These are phyloP conservation scores for Lepilemur ruficaudatus DNA, from an alignment of 2,797 vertebrate genomes.

Conservation along the genomic window DNA sequence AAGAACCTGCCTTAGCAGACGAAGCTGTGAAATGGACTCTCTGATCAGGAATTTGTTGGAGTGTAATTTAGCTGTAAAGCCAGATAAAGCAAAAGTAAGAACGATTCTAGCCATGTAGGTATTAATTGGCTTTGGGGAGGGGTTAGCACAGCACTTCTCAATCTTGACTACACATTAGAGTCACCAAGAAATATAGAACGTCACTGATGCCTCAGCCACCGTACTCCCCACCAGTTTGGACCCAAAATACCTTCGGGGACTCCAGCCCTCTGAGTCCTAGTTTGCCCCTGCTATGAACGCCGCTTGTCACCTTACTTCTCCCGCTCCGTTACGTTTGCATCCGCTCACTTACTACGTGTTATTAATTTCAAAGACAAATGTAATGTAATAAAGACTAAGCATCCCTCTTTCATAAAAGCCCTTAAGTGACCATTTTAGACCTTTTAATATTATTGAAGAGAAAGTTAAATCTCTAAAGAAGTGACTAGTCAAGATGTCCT, in stretches of 20 bases:
- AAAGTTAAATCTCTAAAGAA: slow-evolving; percentile 14
- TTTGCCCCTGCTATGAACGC: rapidly evolving
- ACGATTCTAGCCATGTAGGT: neutral
- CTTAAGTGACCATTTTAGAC: neutral
- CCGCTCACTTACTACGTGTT: neutral
- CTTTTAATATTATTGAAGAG: neutral
- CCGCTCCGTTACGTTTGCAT: neutral
- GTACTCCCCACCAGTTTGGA: too few relatives aligned
- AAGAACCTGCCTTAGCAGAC: neutral
- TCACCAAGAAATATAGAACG: neutral
- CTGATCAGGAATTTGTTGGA: neutral
- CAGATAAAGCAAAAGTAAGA: neutral
- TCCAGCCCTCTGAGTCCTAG: too few relatives aligned
- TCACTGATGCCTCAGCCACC: neutral
- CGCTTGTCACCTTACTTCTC: neutral
- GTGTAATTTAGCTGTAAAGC: neutral
- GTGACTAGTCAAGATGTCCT: neutral
- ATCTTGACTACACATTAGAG: neutral
- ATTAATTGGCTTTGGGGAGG: neutral
- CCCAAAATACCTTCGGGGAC: neutral
- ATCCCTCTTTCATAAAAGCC: neutral
- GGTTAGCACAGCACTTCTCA: neutral
- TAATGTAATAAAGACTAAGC: neutral
- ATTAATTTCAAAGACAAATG: neutral
- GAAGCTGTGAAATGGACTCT: neutral